A percentile compares a stretch with the other conserved stretches of the same genome.
These are phyloP conservation scores for Oreocharis arfaki DNA, from an alignment of 2,113 vertebrate genomes.

Conservation along the genomic window DNA sequence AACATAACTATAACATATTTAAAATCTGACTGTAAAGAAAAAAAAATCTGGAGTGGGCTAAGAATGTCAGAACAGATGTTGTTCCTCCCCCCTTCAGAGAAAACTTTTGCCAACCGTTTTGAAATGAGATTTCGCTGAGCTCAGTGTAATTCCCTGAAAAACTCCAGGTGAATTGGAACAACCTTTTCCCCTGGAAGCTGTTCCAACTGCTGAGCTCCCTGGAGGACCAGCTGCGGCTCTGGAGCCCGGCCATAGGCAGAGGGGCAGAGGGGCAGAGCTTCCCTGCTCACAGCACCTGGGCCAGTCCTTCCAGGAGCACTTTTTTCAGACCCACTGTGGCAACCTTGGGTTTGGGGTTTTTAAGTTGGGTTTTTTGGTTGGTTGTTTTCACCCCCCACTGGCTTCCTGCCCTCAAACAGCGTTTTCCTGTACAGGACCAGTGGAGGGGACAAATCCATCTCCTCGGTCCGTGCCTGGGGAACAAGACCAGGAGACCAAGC, in stretches of 20 bases:
- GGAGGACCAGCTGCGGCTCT: not conserved
- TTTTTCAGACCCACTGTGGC: not conserved
- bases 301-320: not conserved
- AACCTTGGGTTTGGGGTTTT: not conserved
- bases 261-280: not conserved
- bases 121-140: not conserved
- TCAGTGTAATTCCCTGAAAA: not conserved
- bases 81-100: not conserved
- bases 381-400: accelerated
- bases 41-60: not conserved
- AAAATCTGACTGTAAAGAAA: not conserved
- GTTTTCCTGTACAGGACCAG: not conserved
- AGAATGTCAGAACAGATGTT: not conserved
- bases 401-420: not conserved
- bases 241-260: not conserved
- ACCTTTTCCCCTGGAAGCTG: not conserved
- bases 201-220: not conserved
- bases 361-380: not conserved
- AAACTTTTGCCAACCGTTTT: not conserved
- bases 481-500: not conserved
- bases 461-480: accelerated
- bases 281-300: not conserved
- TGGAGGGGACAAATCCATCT: not conserved
- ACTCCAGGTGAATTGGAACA: not conserved
- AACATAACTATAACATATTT: not conserved